Percentiles rank a stretch among this genome's conserved stretches.
These are phyloP conservation scores for Pavo muticus DNA, from an alignment of 2,113 vertebrate species.

Conservation along the genomic window DNA sequence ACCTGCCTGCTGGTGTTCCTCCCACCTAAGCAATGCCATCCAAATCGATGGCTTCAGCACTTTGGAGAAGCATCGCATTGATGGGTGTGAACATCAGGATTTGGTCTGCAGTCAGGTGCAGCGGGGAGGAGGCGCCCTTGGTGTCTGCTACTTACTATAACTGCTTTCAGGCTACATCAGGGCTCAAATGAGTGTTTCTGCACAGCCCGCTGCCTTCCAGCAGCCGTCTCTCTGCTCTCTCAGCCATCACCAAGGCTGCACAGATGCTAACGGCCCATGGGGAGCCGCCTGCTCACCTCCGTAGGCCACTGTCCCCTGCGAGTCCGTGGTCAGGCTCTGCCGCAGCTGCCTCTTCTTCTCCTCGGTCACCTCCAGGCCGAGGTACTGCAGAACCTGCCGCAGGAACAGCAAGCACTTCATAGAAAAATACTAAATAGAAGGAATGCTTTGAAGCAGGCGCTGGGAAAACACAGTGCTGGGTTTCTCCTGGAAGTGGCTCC, in stretches of 20 bases:
- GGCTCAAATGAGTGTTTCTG: not conserved
- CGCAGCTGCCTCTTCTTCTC: slow-evolving; percentile 84
- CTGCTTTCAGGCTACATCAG: not conserved
- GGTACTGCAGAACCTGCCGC: slow-evolving; percentile 85
- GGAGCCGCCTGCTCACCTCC: slow-evolving; percentile 79
- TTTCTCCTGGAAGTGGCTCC: not conserved
- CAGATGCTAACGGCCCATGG: rapidly evolving
- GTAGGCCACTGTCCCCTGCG: slow-evolving; percentile 89
- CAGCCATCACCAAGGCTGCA: not conserved
- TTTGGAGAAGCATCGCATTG: not conserved
- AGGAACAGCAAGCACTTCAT: slow-evolving; percentile 16
- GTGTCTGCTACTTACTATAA: not conserved
- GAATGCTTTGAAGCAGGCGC: not conserved
- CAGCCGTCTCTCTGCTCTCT: not conserved
- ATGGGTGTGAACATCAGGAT: not conserved
- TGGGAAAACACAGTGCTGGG: not conserved
- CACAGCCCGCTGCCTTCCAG: not conserved
- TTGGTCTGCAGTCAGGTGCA: not conserved
- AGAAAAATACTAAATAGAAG: not conserved
- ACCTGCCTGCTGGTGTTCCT: not conserved
- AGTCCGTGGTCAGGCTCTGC: slow-evolving; percentile 85
- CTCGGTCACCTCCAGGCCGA: slow-evolving; percentile 85
- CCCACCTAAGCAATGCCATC: not conserved
- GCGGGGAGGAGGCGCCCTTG: not conserved
- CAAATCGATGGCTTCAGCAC: not conserved